A percentile compares a stretch with the other conserved stretches of the same genome.
These are phyloP conservation scores for Tetheella fluctuosa DNA, from an alignment of 2,888 invertebrate species.

Conservation along the genomic window DNA sequence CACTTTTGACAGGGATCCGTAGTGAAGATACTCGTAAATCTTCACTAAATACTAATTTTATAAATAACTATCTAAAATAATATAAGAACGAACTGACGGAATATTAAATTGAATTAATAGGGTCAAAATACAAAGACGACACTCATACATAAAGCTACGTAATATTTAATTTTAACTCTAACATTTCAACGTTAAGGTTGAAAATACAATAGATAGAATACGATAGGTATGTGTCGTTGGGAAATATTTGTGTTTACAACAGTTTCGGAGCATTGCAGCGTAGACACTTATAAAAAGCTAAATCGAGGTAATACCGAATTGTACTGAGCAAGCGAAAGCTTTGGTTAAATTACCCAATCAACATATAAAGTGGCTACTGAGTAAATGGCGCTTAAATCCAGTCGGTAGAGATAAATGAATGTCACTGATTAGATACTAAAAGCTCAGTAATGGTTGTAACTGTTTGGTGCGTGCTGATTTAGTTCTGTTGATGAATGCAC, in stretches of 20 bases:
- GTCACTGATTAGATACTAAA: slow-evolving; percentile 60
- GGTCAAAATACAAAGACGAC: no score
- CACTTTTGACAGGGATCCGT: no score
- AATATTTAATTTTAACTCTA: not conserved
- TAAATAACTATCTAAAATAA: no score
- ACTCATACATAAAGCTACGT: no score
- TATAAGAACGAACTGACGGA: no score
- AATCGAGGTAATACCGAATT: slow-evolving; percentile 53
- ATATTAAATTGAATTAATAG: no score
- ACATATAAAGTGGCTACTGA: slow-evolving; percentile 70
- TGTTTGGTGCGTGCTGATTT: slow-evolving; percentile 45
- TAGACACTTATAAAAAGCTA: slow-evolving; percentile 29
- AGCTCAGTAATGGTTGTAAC: slow-evolving; percentile 44
- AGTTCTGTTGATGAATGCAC: slow-evolving; percentile 25
- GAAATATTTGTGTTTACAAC: not conserved
- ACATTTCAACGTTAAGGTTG: not conserved
- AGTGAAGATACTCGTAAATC: not conserved
- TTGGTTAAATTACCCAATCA: slow-evolving; percentile 71
- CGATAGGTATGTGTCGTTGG: not conserved
- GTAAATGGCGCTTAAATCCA: slow-evolving; percentile 61
- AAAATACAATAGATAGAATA: not conserved
- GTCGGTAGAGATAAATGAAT: slow-evolving; percentile 64
- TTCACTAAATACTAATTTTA: no score
- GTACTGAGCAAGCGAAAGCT: slow-evolving; percentile 53
- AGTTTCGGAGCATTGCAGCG: slow-evolving; percentile 18